Percentiles rank a stretch among this genome's conserved stretches.
phyloP scores from a whole-genome alignment of 2,113 vertebrate genomes.

The Albula glossodonta region DNA sequence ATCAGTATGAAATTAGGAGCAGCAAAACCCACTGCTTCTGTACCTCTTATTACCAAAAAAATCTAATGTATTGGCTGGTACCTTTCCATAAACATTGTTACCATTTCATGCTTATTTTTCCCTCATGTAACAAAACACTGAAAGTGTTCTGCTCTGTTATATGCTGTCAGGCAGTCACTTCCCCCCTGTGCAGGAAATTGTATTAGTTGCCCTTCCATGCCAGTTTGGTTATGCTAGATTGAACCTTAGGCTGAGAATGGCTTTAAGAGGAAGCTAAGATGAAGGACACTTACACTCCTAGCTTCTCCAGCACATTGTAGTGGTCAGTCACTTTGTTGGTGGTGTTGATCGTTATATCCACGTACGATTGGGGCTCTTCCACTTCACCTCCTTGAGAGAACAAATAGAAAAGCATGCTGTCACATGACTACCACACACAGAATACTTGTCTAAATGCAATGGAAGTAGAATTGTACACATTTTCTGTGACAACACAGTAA shows the following conservation, averaged over 20 bases:
- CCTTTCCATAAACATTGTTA: neutral
- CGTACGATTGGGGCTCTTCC: slow-evolving; percentile 48
- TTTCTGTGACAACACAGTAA: too few relatives aligned
- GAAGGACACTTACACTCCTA: slow-evolving; percentile 77
- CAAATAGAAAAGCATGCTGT: neutral
- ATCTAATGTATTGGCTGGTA: neutral
- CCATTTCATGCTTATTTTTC: neutral
- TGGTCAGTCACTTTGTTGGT: slow-evolving; percentile 64
- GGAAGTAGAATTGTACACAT: too few relatives aligned
- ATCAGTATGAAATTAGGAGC: neutral
- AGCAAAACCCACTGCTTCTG: neutral
- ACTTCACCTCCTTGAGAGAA: slow-evolving; percentile 46
- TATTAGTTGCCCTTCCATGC: neutral
- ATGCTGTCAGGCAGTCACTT: neutral
- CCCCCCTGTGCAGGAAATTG: neutral
- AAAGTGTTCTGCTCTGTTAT: neutral
- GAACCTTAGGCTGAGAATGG: neutral
- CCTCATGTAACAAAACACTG: neutral
- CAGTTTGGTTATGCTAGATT: neutral
- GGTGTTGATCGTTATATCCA: slow-evolving; percentile 64
- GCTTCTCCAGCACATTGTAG: slow-evolving; percentile 75
- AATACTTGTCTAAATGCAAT: too few relatives aligned
- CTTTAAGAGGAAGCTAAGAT: neutral
- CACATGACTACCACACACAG: too few relatives aligned
- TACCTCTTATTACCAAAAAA: too few relatives aligned